These are phyloP conservation scores for Ptilorrhoa leucosticta DNA, from an alignment of 2,113 vertebrate genomes.

Conservation along the genomic window DNA sequence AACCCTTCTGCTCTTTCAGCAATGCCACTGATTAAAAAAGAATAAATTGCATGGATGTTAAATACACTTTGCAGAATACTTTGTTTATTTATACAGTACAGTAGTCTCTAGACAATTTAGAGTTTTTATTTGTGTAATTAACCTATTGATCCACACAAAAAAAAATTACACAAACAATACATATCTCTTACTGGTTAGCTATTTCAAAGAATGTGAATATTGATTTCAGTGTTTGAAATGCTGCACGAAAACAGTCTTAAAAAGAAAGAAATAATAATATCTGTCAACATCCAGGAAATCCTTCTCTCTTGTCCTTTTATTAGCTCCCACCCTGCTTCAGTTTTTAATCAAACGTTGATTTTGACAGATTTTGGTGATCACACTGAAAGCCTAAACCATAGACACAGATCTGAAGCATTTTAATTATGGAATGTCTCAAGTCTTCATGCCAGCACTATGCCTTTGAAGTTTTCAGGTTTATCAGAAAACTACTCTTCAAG, in stretches of 20 bases:
- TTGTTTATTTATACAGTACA: conserved; percentile 39
- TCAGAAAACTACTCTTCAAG: background rate
- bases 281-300: background rate
- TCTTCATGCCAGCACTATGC: background rate
- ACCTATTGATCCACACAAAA: background rate
- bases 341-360: background rate
- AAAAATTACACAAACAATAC: background rate
- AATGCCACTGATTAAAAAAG: background rate
- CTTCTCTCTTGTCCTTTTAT: background rate
- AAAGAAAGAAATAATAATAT: background rate
- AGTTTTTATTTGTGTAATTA: conserved; percentile 38
- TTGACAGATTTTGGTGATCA: background rate
- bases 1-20: background rate
- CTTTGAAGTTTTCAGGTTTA: background rate
- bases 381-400: background rate
- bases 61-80: background rate
- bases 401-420: background rate
- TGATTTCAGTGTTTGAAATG: background rate
- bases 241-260: background rate
- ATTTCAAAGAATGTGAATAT: background rate
- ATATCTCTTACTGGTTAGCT: background rate
- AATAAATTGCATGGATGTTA: background rate
- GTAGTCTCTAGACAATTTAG: background rate
- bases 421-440: background rate
- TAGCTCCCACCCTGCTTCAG: background rate